phyloP scores from a whole-genome alignment of 2,797 vertebrate genomes.

The Sylvilagus floridanus region DNA sequence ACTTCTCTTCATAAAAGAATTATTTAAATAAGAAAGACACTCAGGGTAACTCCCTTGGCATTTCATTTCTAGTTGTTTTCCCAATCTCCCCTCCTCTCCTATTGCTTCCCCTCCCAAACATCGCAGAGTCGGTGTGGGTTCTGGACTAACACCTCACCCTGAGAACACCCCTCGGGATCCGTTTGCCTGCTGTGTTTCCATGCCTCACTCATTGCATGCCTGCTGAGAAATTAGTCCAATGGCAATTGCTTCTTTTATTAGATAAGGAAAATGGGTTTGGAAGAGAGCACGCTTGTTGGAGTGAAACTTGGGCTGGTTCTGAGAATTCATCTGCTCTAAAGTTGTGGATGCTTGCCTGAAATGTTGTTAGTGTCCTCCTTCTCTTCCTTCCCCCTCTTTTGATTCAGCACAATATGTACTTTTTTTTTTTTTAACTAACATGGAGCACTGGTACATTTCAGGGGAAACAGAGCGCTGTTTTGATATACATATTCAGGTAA shows the following conservation, averaged over 20 bases:
- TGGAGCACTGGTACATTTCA: no score
- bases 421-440: neutral
- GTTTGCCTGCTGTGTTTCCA: neutral
- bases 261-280: neutral
- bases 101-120: neutral
- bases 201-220: neutral
- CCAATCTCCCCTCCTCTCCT: neutral
- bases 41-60: neutral
- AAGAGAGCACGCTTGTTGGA: constrained; percentile 19
- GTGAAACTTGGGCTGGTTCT: constrained; percentile 23
- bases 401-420: no score
- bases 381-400: neutral
- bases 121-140: neutral
- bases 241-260: neutral
- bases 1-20: constrained; percentile 32
- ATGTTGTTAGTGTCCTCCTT: neutral
- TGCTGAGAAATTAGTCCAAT: constrained; percentile 16
- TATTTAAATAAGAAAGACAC: constrained; percentile 34
- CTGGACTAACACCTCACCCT: neutral
- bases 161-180: neutral
- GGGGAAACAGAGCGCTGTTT: no score
- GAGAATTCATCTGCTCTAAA: constrained; percentile 2
- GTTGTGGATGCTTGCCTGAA: neutral
- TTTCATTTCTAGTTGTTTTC: constrained; percentile 16
- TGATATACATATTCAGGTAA: no score